These are phyloP conservation scores for Chloroceryle amazona DNA, from an alignment of 2,797 vertebrate species.

Conservation along the genomic window DNA sequence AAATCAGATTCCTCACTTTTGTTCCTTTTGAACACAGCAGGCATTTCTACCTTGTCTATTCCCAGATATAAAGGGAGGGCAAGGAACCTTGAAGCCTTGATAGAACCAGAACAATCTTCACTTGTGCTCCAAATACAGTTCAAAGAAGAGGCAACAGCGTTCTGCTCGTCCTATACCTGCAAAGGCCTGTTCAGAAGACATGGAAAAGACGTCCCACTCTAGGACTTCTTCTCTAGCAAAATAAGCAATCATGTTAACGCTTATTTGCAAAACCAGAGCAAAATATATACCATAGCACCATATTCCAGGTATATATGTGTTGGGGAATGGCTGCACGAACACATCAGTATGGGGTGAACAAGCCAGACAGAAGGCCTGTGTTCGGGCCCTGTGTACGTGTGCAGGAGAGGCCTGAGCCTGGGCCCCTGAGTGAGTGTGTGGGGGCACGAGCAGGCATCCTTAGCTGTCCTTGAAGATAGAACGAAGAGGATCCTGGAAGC, in stretches of 20 bases:
- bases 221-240: background rate
- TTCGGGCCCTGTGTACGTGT: too few species aligned
- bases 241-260: background rate
- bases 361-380: too few species aligned
- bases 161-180: background rate
- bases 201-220: background rate
- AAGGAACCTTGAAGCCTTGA: background rate
- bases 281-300: background rate
- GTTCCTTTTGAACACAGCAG: background rate
- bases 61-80: background rate
- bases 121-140: background rate
- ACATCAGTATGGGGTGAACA: too few species aligned
- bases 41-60: background rate
- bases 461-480: too few species aligned
- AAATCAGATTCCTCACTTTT: background rate
- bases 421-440: too few species aligned
- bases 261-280: background rate
- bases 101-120: background rate
- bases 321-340: too few species aligned
- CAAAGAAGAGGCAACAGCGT: background rate
- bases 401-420: too few species aligned
- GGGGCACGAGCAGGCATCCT: too few species aligned
- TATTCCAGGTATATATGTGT: background rate
- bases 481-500: too few species aligned
- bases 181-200: background rate